Percentiles rank a stretch among this genome's conserved stretches.
Evolutionary conservation across 2,113 vertebrate genomes (phyloP).

Genomic region (Caracal caracal): DNA sequence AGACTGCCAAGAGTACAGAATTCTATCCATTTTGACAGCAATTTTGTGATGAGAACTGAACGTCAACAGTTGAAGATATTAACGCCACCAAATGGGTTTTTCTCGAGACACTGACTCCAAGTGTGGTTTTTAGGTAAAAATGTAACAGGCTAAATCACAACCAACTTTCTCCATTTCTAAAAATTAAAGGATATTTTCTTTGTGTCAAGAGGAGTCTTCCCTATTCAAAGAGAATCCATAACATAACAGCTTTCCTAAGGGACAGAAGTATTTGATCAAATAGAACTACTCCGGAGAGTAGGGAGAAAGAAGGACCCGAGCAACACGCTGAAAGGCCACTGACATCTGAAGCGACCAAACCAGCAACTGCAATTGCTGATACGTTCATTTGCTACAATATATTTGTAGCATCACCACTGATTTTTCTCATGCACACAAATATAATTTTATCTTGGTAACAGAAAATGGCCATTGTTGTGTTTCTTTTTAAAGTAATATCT

Average conservation of each 20-base stretch:
- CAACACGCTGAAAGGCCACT: background rate
- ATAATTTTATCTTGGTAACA: constrained; percentile 9
- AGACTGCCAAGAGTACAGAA: constrained; percentile 58
- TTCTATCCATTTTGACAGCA: constrained; percentile 36
- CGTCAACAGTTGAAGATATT: constrained; percentile 56
- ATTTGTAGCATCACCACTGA: background rate
- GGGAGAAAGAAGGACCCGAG: background rate
- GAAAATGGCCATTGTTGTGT: constrained; percentile 4
- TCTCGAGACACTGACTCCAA: constrained; percentile 28
- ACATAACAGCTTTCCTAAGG: background rate
- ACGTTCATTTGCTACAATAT: background rate
- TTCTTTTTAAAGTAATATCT: constrained; percentile 25
- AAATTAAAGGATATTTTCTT: constrained; percentile 26
- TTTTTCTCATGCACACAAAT: background rate
- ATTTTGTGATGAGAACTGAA: constrained; percentile 49
- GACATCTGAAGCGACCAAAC: background rate
- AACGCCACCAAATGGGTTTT: background rate
- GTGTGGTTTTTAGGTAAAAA: constrained; percentile 48
- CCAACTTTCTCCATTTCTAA: background rate
- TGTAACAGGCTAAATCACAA: background rate
- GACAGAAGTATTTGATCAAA: background rate
- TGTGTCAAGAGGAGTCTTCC: background rate
- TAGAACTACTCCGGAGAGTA: background rate
- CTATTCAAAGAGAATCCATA: constrained; percentile 36
- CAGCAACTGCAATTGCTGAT: background rate